Conservation (phyloP, 2,888 invertebrate species). For the Rhynchonema sp. region DNA sequence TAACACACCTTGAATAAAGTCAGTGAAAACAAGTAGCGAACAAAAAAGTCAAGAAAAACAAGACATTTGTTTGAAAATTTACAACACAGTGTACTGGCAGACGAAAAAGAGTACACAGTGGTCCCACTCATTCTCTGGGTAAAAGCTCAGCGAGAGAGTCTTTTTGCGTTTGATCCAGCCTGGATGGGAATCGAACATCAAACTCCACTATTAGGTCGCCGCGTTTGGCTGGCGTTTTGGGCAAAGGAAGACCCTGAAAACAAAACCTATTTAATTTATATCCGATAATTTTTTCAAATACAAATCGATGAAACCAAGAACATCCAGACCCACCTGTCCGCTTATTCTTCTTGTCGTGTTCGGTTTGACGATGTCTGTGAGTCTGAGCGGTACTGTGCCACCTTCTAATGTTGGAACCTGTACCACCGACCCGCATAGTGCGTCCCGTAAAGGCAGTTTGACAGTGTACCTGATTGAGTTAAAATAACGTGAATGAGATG, state of each 20-base stretch:
- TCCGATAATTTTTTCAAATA: not conserved
- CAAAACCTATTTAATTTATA: too few species aligned
- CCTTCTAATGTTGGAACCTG: constrained; percentile 33
- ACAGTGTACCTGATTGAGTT: constrained; percentile 30
- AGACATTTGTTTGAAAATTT: too few species aligned
- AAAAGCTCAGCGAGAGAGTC: too few species aligned
- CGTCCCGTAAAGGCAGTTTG: constrained; percentile 10
- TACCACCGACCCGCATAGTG: constrained; percentile 23
- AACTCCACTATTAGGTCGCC: constrained; percentile 37
- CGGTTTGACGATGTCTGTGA: constrained; percentile 33
- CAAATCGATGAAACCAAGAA: constrained; percentile 12
- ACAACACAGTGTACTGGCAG: too few species aligned
- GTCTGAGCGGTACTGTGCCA: constrained; percentile 25
- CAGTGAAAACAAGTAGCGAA: too few species aligned
- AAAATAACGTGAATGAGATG: too few species aligned
- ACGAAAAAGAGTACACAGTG: too few species aligned
- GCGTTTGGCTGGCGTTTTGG: constrained; percentile 30
- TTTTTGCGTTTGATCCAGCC: constrained; percentile 12
- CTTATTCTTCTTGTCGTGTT: constrained; percentile 27
- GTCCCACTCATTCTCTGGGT: too few species aligned
- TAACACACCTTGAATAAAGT: too few species aligned
- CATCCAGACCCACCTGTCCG: too few species aligned
- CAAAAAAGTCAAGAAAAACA: too few species aligned
- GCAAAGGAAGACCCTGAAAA: constrained; percentile 34
- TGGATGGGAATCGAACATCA: constrained; percentile 33